Conservation (phyloP, 2,888 invertebrate genomes). For the Glomeris marginata region DNA sequence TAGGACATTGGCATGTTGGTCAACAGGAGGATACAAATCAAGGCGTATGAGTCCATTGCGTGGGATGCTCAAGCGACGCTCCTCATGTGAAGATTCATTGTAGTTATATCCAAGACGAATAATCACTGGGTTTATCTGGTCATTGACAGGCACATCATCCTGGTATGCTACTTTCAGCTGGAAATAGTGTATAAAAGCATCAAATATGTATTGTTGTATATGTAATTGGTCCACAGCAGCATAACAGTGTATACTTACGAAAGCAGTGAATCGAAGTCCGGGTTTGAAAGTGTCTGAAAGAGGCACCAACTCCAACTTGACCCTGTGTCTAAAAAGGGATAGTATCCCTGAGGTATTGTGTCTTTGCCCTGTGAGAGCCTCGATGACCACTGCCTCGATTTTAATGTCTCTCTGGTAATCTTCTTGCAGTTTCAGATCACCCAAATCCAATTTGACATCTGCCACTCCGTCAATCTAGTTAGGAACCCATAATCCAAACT, state of each 20-base stretch:
- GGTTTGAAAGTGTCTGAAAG: conserved; percentile 80
- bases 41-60: conserved; percentile 47
- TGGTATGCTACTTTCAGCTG: conserved; percentile 53
- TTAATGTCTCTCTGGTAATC: conserved; percentile 67
- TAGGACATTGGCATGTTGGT: conserved; percentile 46
- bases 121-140: conserved; percentile 41
- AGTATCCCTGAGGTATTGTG: conserved; percentile 62
- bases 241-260: conserved; percentile 39
- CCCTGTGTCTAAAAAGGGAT: conserved; percentile 58
- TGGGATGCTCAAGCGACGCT: conserved; percentile 40
- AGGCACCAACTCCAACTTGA: conserved; percentile 58
- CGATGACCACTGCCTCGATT: conserved; percentile 77
- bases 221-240: not conserved
- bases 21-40: conserved; percentile 43
- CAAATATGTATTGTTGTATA: not conserved
- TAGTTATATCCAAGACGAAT: conserved; percentile 46
- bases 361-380: conserved; percentile 66
- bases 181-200: conserved; percentile 2
- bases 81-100: conserved; percentile 39
- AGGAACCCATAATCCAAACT: not conserved
- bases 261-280: conserved; percentile 64
- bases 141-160: conserved; percentile 49
- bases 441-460: conserved; percentile 60
- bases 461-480: conserved; percentile 50
- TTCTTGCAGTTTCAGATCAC: conserved; percentile 56